phyloP scores from a whole-genome alignment of 2,888 invertebrate species.

The Pyrocoelia pectoralis region DNA sequence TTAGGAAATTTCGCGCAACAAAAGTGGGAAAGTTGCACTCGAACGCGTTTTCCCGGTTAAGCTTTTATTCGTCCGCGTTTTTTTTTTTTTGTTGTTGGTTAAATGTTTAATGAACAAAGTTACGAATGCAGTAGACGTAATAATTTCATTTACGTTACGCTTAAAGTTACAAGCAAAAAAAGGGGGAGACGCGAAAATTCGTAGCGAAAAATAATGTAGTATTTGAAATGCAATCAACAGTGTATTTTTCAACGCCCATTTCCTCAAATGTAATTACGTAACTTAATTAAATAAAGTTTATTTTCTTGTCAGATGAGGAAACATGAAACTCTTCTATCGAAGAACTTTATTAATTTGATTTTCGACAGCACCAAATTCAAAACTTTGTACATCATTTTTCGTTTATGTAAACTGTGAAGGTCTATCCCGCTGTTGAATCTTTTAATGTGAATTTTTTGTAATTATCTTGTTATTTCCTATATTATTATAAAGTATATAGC shows the following conservation, averaged over 20 bases:
- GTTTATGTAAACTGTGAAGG: too few species aligned
- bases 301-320: not conserved
- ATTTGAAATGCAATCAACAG: constrained; percentile 1
- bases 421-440: too few species aligned
- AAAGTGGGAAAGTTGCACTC: too few species aligned
- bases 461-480: too few species aligned
- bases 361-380: not conserved
- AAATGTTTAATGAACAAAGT: not conserved
- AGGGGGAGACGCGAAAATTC: not conserved
- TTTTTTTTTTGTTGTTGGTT: too few species aligned
- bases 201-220: not conserved
- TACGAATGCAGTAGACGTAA: not conserved
- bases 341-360: constrained; percentile 9
- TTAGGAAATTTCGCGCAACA: too few species aligned
- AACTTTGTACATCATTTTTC: not conserved
- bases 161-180: not conserved
- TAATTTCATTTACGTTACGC: not conserved
- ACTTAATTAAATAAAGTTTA: constrained; percentile 15
- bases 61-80: too few species aligned
- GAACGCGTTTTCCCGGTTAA: too few species aligned
- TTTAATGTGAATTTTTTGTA: too few species aligned
- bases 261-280: constrained; percentile 3
- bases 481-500: too few species aligned
- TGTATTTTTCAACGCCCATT: not conserved
- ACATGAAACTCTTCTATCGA: constrained; percentile 2